These are phyloP conservation scores for Equus quagga DNA, from an alignment of 2,113 vertebrate genomes.

Conservation along the genomic window DNA sequence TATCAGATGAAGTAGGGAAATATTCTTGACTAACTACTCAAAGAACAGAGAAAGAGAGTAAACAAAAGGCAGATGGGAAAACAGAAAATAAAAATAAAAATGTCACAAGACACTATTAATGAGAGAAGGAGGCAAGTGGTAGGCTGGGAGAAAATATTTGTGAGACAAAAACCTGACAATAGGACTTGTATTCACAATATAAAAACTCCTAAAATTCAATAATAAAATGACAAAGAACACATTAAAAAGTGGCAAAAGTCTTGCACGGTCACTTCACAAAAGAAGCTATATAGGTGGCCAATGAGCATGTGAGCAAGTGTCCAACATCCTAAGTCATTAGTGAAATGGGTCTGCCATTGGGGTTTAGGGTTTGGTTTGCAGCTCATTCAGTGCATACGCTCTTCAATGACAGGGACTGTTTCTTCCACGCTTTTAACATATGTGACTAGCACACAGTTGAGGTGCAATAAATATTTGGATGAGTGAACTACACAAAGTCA, in stretches of 20 bases:
- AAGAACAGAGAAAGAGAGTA: neutral
- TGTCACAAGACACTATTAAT: neutral
- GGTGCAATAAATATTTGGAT: neutral
- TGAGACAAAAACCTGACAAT: neutral
- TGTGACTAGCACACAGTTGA: too few relatives aligned
- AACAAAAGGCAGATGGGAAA: neutral
- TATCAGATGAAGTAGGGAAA: neutral
- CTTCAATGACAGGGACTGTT: fast-evolving
- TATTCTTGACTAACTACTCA: neutral
- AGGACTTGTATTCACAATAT: neutral
- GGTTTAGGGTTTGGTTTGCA: neutral
- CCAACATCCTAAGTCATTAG: fast-evolving
- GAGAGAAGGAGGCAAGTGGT: neutral
- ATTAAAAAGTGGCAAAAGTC: neutral
- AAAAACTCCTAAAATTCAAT: neutral
- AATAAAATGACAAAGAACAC: neutral
- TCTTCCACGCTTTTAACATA: neutral
- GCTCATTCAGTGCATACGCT: fast-evolving
- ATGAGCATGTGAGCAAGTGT: fast-evolving
- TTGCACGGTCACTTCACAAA: neutral
- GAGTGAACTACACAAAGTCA: neutral
- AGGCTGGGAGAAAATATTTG: neutral
- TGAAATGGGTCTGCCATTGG: neutral
- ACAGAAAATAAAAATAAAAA: neutral
- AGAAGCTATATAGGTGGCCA: neutral